Base-by-base conservation (phyloP, 2,888 invertebrate species). In the Drosophila prolongata region DNA sequence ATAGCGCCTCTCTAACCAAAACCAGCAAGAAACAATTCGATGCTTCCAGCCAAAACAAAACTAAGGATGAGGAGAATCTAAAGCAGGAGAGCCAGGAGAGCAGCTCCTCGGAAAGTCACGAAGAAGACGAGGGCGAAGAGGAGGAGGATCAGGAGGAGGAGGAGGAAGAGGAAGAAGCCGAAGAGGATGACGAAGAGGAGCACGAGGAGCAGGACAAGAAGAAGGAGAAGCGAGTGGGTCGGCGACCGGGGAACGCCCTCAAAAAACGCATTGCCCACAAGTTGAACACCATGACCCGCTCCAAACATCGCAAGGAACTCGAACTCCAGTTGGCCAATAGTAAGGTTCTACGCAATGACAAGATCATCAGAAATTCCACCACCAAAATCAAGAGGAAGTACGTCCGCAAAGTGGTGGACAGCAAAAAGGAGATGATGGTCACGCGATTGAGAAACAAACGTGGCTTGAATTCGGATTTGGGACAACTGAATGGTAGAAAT, bases 211-310 rank as follows among this genome's bases (percentile, higher is more conserved):
- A 67, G 10, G 24, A 38, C 3, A 14, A 30, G 19, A 54, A 54
- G 54, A 44, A 75, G 10, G 35, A 47, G 11, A 49, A 42, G 3
- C 52, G 40, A 8, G 62, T 62, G 11, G 66, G 46, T 6, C 38
- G 68, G 5, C 68, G 46, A 8, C 68, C 55, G n/a, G 27, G 46
- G 0, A 38, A 37, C 2, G 42, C 53, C 2, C 60, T 52, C 30
- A 54, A 73, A 2, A 76, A 62, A 30, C 84, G 79, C 34, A 77
- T 89, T 19, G 80, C 87, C 1, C 69, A 70, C 38, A 70, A 70
- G 19, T 77, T 89, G 69, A 92, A 90, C 82, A 92, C 90, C 75
- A 93, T 90, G 93, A 93, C 91, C 49, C 91, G 91, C 85, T 93
- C 89, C 44, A 91, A 91, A 76, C 85, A 89, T 1, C 92, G 91